phyloP scores from a whole-genome alignment of 2,888 invertebrate species.

The Brachyopa scutellaris region DNA sequence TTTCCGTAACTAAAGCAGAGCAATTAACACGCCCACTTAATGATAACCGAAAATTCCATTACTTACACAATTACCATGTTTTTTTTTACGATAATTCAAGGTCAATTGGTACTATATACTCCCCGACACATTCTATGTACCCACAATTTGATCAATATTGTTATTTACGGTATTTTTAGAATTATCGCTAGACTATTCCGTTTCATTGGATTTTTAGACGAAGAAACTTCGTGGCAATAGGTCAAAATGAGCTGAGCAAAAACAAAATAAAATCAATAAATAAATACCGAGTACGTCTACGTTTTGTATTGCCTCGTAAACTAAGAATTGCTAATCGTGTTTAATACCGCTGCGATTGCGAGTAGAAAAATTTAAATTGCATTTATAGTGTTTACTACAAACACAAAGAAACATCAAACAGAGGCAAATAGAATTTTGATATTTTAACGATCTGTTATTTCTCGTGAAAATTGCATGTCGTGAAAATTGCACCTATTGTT shows the following conservation, averaged over 20 bases:
- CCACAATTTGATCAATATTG: slow-evolving; percentile 12
- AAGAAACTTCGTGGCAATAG: background rate
- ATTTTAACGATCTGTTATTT: background rate
- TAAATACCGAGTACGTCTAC: too few species aligned
- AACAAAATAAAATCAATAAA: background rate
- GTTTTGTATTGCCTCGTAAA: background rate
- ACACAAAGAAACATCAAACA: background rate
- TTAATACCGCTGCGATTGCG: background rate
- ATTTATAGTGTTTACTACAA: slow-evolving; percentile 9
- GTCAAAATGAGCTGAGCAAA: background rate
- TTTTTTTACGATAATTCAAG: slow-evolving; percentile 13
- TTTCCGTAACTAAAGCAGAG: too few species aligned
- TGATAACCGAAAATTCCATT: too few species aligned
- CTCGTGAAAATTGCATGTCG: background rate
- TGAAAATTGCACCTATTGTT: slow-evolving; percentile 35
- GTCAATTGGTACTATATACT: background rate
- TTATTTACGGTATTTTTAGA: slow-evolving; percentile 19
- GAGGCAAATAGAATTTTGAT: background rate
- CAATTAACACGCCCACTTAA: too few species aligned
- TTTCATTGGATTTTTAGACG: background rate
- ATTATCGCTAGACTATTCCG: background rate
- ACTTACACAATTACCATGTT: background rate
- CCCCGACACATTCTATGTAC: background rate
- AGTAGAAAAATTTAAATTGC: background rate
- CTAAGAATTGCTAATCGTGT: background rate